Evolutionary conservation across 1,140 invertebrate species (phyloP).

Genomic region (Rhyzopertha dominica): DNA sequence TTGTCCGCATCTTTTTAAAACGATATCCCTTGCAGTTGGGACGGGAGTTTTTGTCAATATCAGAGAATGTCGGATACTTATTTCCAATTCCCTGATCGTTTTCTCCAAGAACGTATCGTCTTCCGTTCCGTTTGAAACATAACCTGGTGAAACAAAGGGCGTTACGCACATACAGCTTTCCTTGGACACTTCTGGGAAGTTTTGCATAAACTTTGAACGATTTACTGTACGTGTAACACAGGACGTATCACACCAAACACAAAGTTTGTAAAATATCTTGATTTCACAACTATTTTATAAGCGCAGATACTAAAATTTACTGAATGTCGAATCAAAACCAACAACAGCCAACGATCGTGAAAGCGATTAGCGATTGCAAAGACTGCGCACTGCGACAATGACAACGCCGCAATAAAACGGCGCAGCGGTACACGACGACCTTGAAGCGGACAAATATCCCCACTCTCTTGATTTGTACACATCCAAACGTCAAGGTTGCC

Average conservation of each 20-base stretch:
- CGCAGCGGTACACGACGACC: too few relatives aligned
- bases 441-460: too few relatives aligned
- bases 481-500: too few relatives aligned
- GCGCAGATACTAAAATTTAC: conserved; percentile 3
- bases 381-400: too few relatives aligned
- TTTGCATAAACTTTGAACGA: conserved; percentile 15
- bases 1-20: conserved; percentile 61
- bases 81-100: conserved; percentile 18
- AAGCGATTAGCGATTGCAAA: too few relatives aligned
- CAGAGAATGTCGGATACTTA: conserved; percentile 6
- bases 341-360: too few relatives aligned
- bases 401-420: too few relatives aligned
- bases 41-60: conserved; percentile 5
- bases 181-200: conserved; percentile 10
- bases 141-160: conserved; percentile 24
- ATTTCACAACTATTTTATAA: conserved; percentile 3
- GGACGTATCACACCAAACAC: neutral
- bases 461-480: too few relatives aligned
- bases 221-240: neutral
- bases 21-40: conserved; percentile 50
- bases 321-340: neutral
- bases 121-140: conserved; percentile 16
- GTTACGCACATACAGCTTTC: conserved; percentile 23
- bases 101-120: conserved; percentile 17
- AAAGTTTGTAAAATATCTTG: conserved; percentile 8